Evolutionary conservation across 2,888 invertebrate genomes (phyloP), one percentile per base, ranked within the genome.

Genomic region (Euproctis similis): DNA sequence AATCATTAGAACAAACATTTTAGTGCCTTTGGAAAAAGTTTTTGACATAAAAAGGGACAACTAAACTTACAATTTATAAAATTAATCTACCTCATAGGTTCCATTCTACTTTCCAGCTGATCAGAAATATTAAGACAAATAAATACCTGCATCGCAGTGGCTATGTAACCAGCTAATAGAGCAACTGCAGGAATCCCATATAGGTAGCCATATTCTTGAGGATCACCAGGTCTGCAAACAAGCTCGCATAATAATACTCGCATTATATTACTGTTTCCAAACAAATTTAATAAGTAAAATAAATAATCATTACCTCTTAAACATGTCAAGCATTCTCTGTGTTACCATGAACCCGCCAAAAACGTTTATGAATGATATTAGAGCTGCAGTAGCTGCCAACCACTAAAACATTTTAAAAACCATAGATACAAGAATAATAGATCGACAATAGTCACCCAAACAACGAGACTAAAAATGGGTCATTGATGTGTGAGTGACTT

Each of bases 311-410:
- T 71, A 89, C 89, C 91, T 87, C 71, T 90, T 92, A 77, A 95
- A 96, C 95, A 96, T 96, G 69, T 95, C 94, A 68, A 96, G 84
- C 95, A 96, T 96, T 40, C 95, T 86, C 76, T 95, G 92, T 0
- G 96, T 96, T 36, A 96, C 94, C 23, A 94, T 72, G 72, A 96
- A 96, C 29, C 96, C 96, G 45, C 96, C 95, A 51, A 93, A 95
- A 27, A 96, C 93, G 84, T 96, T 96, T 40, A 96, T 90, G 63
- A 94, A 92, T 2, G 95, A 95, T 44, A 96, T 90, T 53, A 95
- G 92, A 7, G 95, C 93, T 4, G 95, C 95, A 1, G 90, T 80
- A 30, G 94, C 92, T 8, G 94, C 95, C 53, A 96, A 76, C 44
- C 87, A 81, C 89, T 92, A 33, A 26, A 36, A 22, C 1, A n/a